Percentiles rank a stretch among this genome's conserved stretches.
Conservation (phyloP, 1,140 invertebrate genomes). For the Xylocopa sonorina region DNA sequence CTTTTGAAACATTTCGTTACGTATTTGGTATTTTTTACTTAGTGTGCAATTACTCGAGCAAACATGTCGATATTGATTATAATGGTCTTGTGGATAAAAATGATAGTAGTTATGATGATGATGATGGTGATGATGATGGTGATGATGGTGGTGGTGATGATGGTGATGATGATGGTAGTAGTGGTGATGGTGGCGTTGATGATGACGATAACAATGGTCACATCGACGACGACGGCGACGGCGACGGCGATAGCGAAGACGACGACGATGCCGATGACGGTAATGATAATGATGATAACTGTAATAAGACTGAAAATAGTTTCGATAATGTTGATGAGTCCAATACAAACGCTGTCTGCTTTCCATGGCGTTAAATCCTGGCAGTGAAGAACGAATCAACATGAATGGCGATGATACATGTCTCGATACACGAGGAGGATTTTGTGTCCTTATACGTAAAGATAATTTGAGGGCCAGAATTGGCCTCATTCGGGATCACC, state of each 20-base stretch:
- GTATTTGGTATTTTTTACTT: conserved; percentile 47
- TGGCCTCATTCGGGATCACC: conserved; percentile 87
- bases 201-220: conserved; percentile 3
- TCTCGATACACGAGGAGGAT: conserved; percentile 55
- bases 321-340: conserved; percentile 56
- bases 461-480: conserved; percentile 67
- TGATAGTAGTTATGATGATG: conserved; percentile 44
- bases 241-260: conserved; percentile 45
- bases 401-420: conserved; percentile 56
- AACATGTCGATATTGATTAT: conserved; percentile 51
- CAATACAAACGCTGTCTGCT: conserved; percentile 71
- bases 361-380: conserved; percentile 68
- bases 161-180: conserved; percentile 30
- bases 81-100: conserved; percentile 50
- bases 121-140: conserved; percentile 35
- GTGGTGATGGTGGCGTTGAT: conserved; percentile 12
- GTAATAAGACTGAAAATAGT: conserved; percentile 50
- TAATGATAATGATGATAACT: conserved; percentile 41
- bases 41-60: conserved; percentile 54
- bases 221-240: conserved; percentile 34
- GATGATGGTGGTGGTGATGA: conserved; percentile 60
- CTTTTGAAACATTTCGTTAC: conserved; percentile 47
- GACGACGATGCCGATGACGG: conserved; percentile 36
- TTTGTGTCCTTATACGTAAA: conserved; percentile 53
- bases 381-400: conserved; percentile 71